Conservation (phyloP, 2,888 invertebrate species). For the Sarcophaga subvicina region DNA sequence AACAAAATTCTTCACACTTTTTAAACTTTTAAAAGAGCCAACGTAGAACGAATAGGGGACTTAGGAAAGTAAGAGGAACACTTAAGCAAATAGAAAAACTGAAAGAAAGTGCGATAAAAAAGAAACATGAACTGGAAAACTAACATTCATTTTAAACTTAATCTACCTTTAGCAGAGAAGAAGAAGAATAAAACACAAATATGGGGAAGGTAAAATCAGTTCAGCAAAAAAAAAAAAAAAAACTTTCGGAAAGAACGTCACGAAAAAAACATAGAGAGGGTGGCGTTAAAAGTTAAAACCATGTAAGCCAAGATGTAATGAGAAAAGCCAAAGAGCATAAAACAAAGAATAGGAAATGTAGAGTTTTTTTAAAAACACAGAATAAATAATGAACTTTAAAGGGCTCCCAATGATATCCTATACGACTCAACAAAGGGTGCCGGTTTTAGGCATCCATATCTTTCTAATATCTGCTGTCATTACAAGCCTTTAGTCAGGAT, state of each 20-base stretch:
- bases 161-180: constrained; percentile 66
- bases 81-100: constrained; percentile 35
- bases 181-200: constrained; percentile 40
- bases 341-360: neutral
- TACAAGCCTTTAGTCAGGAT: no score
- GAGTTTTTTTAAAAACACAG: neutral
- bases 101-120: neutral
- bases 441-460: no score
- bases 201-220: constrained; percentile 34
- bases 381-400: neutral
- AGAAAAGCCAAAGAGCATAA: constrained; percentile 10
- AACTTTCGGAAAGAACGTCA: neutral
- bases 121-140: constrained; percentile 31
- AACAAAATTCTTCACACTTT: constrained; percentile 49
- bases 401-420: neutral
- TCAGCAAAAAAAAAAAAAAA: neutral
- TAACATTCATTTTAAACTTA: constrained; percentile 70
- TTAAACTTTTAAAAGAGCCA: constrained; percentile 30
- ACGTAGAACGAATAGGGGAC: neutral
- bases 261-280: neutral
- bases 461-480: no score
- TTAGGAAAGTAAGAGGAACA: neutral
- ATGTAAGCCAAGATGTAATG: constrained; percentile 36
- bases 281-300: constrained; percentile 51
- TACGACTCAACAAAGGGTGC: no score